These are phyloP conservation scores for Nannoperca australis DNA, from an alignment of 2,797 vertebrate genomes.

Conservation along the genomic window DNA sequence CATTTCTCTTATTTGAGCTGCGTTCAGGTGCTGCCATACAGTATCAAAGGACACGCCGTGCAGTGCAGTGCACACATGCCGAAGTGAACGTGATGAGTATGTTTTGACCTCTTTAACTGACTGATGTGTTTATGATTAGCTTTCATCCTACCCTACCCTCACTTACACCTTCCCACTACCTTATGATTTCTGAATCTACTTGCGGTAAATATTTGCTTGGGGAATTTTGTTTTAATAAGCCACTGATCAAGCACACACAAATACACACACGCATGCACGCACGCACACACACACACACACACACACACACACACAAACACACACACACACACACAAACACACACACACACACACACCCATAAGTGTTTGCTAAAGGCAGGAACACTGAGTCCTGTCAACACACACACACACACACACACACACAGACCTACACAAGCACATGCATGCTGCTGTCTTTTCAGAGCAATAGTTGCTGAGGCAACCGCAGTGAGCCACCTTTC, in stretches of 20 bases:
- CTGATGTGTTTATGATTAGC: conserved; percentile 39
- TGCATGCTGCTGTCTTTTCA: conserved; percentile 50
- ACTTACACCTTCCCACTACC: conserved; percentile 23
- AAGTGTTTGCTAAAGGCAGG: conserved; percentile 58
- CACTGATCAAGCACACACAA: conserved; percentile 51
- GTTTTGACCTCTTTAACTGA: conserved; percentile 51
- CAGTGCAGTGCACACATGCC: conserved; percentile 67
- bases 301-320: conserved; percentile 38
- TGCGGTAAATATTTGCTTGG: conserved; percentile 52
- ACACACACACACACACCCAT: conserved; percentile 28
- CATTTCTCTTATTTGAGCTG: conserved; percentile 35
- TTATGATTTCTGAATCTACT: conserved; percentile 47
- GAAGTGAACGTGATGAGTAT: conserved; percentile 40
- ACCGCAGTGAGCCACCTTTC: conserved; percentile 68
- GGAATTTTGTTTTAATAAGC: conserved; percentile 54
- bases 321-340: conserved; percentile 26
- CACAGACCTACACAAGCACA: conserved; percentile 20
- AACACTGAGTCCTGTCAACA: conserved; percentile 44
- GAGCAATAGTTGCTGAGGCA: conserved; percentile 75
- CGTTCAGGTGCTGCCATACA: conserved; percentile 31
- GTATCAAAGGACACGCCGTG: conserved; percentile 42
- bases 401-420: conserved; percentile 44
- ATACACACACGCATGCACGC: conserved; percentile 21
- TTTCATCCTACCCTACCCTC: conserved; percentile 20
- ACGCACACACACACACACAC: conserved; percentile 30